Base-by-base conservation (phyloP, 2,797 vertebrate species). In the Siniperca undulata region DNA sequence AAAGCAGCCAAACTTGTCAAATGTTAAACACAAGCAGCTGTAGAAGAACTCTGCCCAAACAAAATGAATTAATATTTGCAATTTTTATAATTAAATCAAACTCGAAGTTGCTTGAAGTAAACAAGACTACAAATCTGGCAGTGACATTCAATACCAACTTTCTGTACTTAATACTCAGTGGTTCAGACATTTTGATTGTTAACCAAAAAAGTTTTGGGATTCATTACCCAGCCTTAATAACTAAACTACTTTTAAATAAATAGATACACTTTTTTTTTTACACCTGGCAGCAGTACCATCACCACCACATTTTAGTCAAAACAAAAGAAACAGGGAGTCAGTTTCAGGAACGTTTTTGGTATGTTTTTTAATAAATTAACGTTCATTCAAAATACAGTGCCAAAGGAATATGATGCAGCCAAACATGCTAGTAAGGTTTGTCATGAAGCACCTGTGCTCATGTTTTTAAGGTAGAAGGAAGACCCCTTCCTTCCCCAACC, bases 351-450 rank as follows among this genome's bases (percentile, higher is more conserved):
- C 86, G 88, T 92, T 90, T 90, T 96, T 94, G 95, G 96, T 96
- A 97, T 91, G 85, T 91, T 95, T 97, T 98, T 99, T 98, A 99
- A 99, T 99, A 99, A 99, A 98, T 98, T 99, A 99, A 98, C 94
- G 95, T 97, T 97, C 97, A 98, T 98, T 97, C 96, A 98, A 98
- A 99, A 97, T 98, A 98, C 98, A 99, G 97, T 99, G 97, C 97
- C 97, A 97, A 97, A 95, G 93, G 95, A 98, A 98, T 97, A 97
- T 95, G 94, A 97, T 97, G 97, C 97, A 98, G 97, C 96, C 97
- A 96, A 97, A 97, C 97, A 98, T 98, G 98, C 97, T 97, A 96
- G 95, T 97, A 96, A 94, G 92, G 95, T 97, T 93, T 93, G 94
- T 96, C 96, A 97, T 96, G 97, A 97, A 98, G 97, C 97, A 97